Conservation (phyloP, 2,797 vertebrate genomes). For the Epinephelus coioides region DNA sequence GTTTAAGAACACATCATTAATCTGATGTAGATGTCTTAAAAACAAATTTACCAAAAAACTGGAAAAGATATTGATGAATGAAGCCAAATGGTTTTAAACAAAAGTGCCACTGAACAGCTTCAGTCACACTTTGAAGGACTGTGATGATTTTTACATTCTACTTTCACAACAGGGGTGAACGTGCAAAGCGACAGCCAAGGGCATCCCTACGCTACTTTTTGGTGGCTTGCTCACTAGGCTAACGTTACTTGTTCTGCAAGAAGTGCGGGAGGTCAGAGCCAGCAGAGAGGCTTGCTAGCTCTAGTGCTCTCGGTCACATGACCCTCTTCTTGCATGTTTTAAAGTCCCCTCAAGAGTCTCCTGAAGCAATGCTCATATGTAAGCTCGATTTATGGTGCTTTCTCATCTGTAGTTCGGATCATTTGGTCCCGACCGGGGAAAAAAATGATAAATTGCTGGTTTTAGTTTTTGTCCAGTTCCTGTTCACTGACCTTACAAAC, state of each 20-base stretch:
- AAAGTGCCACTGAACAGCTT: too few relatives aligned
- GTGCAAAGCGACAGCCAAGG: not conserved
- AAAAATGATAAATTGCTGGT: too few relatives aligned
- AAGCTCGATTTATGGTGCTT: not conserved
- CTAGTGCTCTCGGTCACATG: not conserved
- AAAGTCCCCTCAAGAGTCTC: not conserved
- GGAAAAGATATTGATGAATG: too few relatives aligned
- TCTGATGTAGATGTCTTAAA: too few relatives aligned
- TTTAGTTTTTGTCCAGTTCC: too few relatives aligned
- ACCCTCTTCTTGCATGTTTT: conserved; percentile 17
- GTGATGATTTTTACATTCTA: not conserved
- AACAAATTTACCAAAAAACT: too few relatives aligned
- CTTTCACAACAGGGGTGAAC: not conserved
- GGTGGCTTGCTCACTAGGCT: not conserved
- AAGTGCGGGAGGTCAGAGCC: not conserved
- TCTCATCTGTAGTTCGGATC: too few relatives aligned
- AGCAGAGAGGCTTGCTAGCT: not conserved
- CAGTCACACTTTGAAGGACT: not conserved
- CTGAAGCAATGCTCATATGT: not conserved
- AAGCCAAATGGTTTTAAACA: too few relatives aligned
- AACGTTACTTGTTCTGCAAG: conserved; percentile 14
- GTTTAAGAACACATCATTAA: too few relatives aligned
- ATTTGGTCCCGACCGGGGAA: too few relatives aligned
- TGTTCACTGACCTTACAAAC: too few relatives aligned
- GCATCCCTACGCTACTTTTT: not conserved